Percentiles rank a stretch among this genome's conserved stretches.
Evolutionary conservation across 2,888 invertebrate genomes (phyloP).

Genomic region (Danaus chrysippus): DNA sequence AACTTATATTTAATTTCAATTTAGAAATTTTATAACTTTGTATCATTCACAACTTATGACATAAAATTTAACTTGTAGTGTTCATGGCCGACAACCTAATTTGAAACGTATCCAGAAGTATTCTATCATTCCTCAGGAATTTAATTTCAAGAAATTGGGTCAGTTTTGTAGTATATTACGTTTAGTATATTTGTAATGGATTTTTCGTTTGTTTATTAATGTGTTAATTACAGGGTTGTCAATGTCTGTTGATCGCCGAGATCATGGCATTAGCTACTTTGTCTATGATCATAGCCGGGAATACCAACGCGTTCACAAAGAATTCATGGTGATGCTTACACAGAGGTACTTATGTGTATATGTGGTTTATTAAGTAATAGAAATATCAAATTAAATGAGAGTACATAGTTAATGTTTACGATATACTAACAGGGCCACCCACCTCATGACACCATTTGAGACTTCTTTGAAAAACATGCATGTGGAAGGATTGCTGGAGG

Average conservation of each 20-base stretch:
- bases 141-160: slow-evolving; percentile 36
- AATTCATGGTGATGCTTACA: slow-evolving; percentile 25
- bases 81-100: slow-evolving; percentile 35
- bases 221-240: slow-evolving; percentile 40
- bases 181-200: not conserved
- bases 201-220: not conserved
- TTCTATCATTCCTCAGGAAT: slow-evolving; percentile 34
- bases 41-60: slow-evolving; percentile 3
- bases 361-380: slow-evolving; percentile 9
- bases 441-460: slow-evolving; percentile 23
- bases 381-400: not conserved
- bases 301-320: slow-evolving; percentile 42
- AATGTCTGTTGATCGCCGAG: slow-evolving; percentile 41
- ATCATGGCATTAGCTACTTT: slow-evolving; percentile 39
- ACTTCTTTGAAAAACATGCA: slow-evolving; percentile 37
- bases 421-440: not conserved
- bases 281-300: slow-evolving; percentile 42
- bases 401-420: not conserved
- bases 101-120: slow-evolving; percentile 31
- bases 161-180: slow-evolving; percentile 16
- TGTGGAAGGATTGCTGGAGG: slow-evolving; percentile 51
- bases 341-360: slow-evolving; percentile 10
- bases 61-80: slow-evolving; percentile 24
- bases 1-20: not conserved
- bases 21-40: not conserved